Percentiles rank a stretch among this genome's conserved stretches.
phyloP scores from a whole-genome alignment of 2,797 vertebrate species.

The Pygocentrus nattereri region DNA sequence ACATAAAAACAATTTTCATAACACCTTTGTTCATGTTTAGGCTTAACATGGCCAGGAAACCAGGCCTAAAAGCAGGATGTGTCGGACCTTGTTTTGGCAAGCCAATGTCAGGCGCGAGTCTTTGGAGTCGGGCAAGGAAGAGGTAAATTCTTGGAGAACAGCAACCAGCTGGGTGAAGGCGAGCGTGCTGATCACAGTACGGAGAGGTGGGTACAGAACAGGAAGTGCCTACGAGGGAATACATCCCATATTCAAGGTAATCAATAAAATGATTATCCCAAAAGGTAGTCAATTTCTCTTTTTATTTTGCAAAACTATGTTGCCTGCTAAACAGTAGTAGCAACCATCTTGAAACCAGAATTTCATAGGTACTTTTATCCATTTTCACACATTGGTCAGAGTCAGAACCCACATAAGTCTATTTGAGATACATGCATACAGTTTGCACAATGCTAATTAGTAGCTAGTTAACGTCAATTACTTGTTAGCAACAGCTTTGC shows the following conservation, averaged over 20 bases:
- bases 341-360: too few species aligned
- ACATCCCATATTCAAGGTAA: neutral
- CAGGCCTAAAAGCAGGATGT: neutral
- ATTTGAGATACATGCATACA: too few species aligned
- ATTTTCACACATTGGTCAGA: too few species aligned
- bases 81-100: slow-evolving; percentile 91
- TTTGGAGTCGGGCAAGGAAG: slow-evolving; percentile 68
- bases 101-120: slow-evolving; percentile 78
- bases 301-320: too few species aligned
- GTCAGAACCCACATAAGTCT: too few species aligned
- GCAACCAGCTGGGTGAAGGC: slow-evolving; percentile 88
- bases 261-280: slow-evolving; percentile 36
- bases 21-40: neutral
- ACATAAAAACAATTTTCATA: neutral
- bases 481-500: too few species aligned
- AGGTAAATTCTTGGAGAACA: slow-evolving; percentile 83
- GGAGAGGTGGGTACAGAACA: slow-evolving; percentile 85
- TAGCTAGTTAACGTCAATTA: too few species aligned
- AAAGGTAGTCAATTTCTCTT: too few species aligned
- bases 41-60: neutral
- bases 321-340: too few species aligned
- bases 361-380: too few species aligned
- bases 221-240: slow-evolving; percentile 82
- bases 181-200: slow-evolving; percentile 80
- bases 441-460: too few species aligned